Conservation (phyloP, 2,888 invertebrate species). For the Epinotia demarniana region DNA sequence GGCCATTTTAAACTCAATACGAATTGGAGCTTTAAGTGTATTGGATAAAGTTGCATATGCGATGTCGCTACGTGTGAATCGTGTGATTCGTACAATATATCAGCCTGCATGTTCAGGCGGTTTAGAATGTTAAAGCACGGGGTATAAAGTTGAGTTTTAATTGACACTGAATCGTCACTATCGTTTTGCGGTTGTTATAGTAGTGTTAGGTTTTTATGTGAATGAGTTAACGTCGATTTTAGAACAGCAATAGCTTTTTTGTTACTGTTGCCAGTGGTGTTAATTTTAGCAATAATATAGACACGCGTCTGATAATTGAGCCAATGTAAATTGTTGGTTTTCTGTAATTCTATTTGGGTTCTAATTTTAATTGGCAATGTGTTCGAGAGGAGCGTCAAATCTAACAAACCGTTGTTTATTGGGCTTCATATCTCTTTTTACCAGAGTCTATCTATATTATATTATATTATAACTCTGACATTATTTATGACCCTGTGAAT, state of each 20-base stretch:
- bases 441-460: too few relatives aligned
- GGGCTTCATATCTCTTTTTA: not conserved
- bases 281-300: slow-evolving; percentile 45
- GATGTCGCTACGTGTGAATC: not conserved
- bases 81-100: not conserved
- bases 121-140: not conserved
- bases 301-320: slow-evolving; percentile 54
- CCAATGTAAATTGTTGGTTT: slow-evolving; percentile 52
- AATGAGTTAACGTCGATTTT: slow-evolving; percentile 4
- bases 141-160: slow-evolving; percentile 8
- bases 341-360: slow-evolving; percentile 53
- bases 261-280: slow-evolving; percentile 10
- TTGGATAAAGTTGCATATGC: not conserved
- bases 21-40: not conserved
- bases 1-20: not conserved
- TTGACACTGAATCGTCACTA: not conserved
- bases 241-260: not conserved
- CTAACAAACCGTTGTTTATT: not conserved
- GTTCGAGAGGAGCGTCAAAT: not conserved
- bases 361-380: slow-evolving; percentile 35
- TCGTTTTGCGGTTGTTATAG: slow-evolving; percentile 16
- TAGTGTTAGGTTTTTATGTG: not conserved
- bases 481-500: not conserved
- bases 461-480: not conserved
- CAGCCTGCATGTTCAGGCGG: not conserved